Evolutionary conservation across 2,113 vertebrate species (phyloP).

Genomic region (Bagarius yarrelli): DNA sequence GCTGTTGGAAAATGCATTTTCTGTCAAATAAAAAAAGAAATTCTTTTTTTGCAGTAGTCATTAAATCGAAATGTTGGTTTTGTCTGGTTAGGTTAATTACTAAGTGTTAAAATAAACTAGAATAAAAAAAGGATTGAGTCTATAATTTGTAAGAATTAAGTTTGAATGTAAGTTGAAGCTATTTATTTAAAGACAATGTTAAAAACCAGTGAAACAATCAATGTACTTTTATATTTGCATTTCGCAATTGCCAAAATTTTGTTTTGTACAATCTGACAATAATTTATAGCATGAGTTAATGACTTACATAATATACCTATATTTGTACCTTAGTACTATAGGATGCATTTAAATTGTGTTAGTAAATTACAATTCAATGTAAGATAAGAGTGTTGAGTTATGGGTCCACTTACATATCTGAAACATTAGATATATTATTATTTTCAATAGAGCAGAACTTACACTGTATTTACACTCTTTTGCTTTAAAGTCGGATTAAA

Average conservation of each 20-base stretch:
- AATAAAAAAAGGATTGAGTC: too few relatives aligned
- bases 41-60: constrained; percentile 6
- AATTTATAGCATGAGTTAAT: too few relatives aligned
- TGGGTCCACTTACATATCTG: not conserved
- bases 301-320: too few relatives aligned
- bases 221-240: too few relatives aligned
- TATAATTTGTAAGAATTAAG: not conserved
- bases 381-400: not conserved
- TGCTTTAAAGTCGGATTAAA: not conserved
- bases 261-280: too few relatives aligned
- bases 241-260: too few relatives aligned
- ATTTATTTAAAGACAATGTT: not conserved
- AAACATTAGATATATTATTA: not conserved
- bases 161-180: not conserved
- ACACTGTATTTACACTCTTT: not conserved
- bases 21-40: constrained; percentile 17
- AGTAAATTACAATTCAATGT: not conserved
- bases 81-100: too few relatives aligned
- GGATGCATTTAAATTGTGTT: not conserved
- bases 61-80: constrained; percentile 32
- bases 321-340: too few relatives aligned
- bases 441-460: not conserved
- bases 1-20: constrained; percentile 8
- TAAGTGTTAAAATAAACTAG: too few relatives aligned
- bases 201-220: too few relatives aligned